Evolutionary conservation across 2,113 vertebrate species (phyloP), one percentile per base, ranked within the genome.

Genomic region (Strix aluco): DNA sequence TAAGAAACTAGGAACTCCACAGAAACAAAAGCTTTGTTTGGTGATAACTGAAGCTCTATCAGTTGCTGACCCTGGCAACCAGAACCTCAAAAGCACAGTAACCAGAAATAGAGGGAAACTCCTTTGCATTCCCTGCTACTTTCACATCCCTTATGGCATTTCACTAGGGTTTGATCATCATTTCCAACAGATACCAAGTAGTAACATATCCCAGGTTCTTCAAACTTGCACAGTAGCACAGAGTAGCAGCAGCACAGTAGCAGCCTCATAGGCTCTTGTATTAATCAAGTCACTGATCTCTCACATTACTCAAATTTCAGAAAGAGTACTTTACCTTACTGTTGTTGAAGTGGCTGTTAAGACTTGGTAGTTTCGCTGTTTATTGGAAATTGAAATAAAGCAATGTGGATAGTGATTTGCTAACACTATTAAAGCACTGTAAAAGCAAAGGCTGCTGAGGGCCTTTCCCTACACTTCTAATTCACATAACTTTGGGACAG

Each of bases 11-110:
- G 44, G 47, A 92, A 47, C 70, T 69, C 38, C 66, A 63, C 26
- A 74, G 34, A 79, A 78, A 73, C 8, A 44, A 74, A 44, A 66
- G 18, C 25, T 90, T 70, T 78, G 11, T 81, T 78, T 79, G 61
- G 34, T 9, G 3, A 23, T 81, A 82, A 79, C 38, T 70, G 83
- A 70, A 71, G 29, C 47, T 34, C 22, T 81, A 11, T 49, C 86
- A 65, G 44, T 42, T 91, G 57, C 40, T 86, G 72, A 66, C 14
- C 20, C 27, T 79, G 70, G 57, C 61, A 93, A 89, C 30, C 17
- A 88, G 94, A 92, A 72, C 54, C 70, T 90, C 66, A 85, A 73
- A 90, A 94, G 66, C 61, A 79, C 15, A 62, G 67, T 85, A 90
- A 52, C 17, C 44, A 96, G 73, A 87, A 94, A 79, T 1, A 79